Evolutionary conservation across 2,113 vertebrate genomes (phyloP), one percentile per base, ranked within the genome.

Genomic region (Cinclus mexicanus): DNA sequence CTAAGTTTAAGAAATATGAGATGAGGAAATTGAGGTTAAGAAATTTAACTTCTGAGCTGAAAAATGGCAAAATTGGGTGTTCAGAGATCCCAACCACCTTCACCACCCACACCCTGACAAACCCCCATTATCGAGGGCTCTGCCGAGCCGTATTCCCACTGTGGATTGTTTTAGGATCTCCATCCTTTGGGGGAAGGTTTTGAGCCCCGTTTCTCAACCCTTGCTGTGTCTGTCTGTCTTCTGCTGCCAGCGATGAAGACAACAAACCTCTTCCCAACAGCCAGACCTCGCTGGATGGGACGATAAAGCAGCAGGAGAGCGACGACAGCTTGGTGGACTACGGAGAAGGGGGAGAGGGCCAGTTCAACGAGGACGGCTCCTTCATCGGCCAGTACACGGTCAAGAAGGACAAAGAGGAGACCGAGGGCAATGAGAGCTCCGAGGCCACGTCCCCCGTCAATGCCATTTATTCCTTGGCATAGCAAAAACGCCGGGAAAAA

Each of bases 351-450:
- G 99, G 99, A 0, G 99, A 99, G 9, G 99, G 99, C 20, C 99
- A 99, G 97, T 99, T 99, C 95, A 99, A 99, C 0, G 99, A 99
- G 90, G 99, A 99, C 1, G 99, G 99, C 65, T 99, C 99, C 44
- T 99, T 99, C 95, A 99, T 99, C 10, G 99, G 99, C 94, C 99
- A 99, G 97, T 99, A 99, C 98, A 99, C 99, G 0, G 99, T 99
- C 94, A 99, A 98, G 98, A 99, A 99, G 97, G 99, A 99, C 99
- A 99, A 99, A 92, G 99, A 99, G 21, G 99, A 99, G 95, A 99
- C 99, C 0, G 99, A 99, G 97, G 99, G 99, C 96, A 99, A 99
- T 3, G 99, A 99, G 95, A 99, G 99, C 98, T 99, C 99, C 0
- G 99, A 99, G 97, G 99, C 99, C 97, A 99, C 99, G 0, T 99